These are phyloP conservation scores for Asobara japonica DNA, from an alignment of 1,140 invertebrate genomes.

Conservation along the genomic window DNA sequence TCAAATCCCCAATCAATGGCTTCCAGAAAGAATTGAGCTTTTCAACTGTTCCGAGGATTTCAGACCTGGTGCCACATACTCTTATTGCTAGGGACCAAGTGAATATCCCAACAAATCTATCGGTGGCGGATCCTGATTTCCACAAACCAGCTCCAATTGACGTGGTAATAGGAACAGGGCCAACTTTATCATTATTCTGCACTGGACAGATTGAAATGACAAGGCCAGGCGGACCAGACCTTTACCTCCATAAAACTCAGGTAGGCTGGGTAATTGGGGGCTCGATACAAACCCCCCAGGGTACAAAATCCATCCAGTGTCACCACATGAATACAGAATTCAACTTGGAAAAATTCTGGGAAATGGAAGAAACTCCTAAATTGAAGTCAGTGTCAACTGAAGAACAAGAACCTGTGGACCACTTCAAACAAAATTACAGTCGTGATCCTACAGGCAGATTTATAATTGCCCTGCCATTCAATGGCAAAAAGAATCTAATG, in stretches of 20 bases:
- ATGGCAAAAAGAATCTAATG: constrained; percentile 16
- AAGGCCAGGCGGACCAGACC: constrained; percentile 16
- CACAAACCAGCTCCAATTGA: constrained; percentile 34
- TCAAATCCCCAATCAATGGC: background rate
- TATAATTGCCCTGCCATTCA: constrained; percentile 42
- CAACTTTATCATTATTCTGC: constrained; percentile 34
- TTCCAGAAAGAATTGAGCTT: constrained; percentile 17
- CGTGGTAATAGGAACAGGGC: constrained; percentile 35
- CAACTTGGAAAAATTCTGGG: constrained; percentile 42
- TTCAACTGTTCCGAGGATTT: constrained; percentile 24
- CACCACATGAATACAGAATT: background rate
- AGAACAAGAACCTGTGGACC: constrained; percentile 36
- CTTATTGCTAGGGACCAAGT: background rate
- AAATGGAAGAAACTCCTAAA: constrained; percentile 41
- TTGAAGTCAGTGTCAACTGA: constrained; percentile 24
- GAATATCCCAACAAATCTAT: constrained; percentile 3
- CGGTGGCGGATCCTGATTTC: constrained; percentile 40
- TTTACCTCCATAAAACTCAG: constrained; percentile 37
- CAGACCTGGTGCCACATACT: background rate
- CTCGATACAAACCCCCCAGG: background rate
- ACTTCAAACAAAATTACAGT: constrained; percentile 35
- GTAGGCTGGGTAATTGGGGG: constrained; percentile 36
- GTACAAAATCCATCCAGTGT: background rate
- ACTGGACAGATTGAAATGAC: constrained; percentile 16
- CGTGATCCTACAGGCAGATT: constrained; percentile 35